These are phyloP conservation scores for Amorpha juglandis DNA, from an alignment of 2,888 invertebrate species.

Conservation along the genomic window DNA sequence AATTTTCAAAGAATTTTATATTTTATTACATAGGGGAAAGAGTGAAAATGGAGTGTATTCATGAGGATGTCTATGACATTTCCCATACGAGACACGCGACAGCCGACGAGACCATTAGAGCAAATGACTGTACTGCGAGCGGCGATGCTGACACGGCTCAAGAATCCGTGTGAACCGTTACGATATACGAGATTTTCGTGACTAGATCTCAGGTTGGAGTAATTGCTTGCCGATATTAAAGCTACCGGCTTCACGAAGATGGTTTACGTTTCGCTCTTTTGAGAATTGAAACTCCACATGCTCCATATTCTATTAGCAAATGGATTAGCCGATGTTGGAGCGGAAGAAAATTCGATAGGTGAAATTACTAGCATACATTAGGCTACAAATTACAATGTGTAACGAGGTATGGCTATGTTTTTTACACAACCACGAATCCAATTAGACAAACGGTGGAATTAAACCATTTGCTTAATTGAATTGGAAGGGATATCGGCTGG, in stretches of 20 bases:
- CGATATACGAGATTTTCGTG: constrained; percentile 64
- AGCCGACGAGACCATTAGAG: constrained; percentile 60
- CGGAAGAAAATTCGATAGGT: neutral
- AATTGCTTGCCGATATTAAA: constrained; percentile 46
- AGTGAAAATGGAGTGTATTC: constrained; percentile 34
- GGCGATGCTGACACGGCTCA: constrained; percentile 58
- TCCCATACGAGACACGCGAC: constrained; percentile 40
- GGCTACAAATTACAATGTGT: neutral
- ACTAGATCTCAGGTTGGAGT: constrained; percentile 56
- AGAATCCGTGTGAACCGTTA: constrained; percentile 59
- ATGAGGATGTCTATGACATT: constrained; percentile 36
- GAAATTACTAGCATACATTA: neutral
- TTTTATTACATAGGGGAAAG: constrained; percentile 41
- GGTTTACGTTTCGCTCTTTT: constrained; percentile 40
- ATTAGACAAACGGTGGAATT: constrained; percentile 27
- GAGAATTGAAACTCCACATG: constrained; percentile 31
- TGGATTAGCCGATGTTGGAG: neutral
- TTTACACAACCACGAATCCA: constrained; percentile 24
- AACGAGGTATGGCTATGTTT: constrained; percentile 19
- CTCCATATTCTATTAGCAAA: constrained; percentile 19
- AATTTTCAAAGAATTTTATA: constrained; percentile 33
- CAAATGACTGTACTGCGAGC: constrained; percentile 63
- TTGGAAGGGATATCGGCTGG: constrained; percentile 28
- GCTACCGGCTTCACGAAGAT: constrained; percentile 31
- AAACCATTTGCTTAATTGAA: constrained; percentile 29